These are phyloP conservation scores for Parazoanthus swiftii DNA, from an alignment of 92 coral and sea anemone species.

Conservation along the genomic window DNA sequence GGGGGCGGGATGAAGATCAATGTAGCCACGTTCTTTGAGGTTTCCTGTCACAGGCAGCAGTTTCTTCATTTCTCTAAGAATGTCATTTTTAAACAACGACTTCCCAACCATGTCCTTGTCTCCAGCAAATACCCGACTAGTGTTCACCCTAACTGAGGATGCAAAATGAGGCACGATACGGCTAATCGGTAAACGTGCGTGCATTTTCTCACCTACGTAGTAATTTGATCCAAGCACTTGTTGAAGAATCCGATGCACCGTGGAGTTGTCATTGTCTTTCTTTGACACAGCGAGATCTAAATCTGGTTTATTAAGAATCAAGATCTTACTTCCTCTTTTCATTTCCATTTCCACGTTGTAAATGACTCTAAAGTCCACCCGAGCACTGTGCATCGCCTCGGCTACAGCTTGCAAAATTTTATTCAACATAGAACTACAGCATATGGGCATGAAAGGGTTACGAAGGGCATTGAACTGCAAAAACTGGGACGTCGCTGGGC, in stretches of 20 bases:
- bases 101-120: slow-evolving; percentile 7
- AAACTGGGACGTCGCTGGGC: neutral
- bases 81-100: neutral
- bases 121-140: neutral
- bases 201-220: slow-evolving; percentile 42
- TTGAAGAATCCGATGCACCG: slow-evolving; percentile 26
- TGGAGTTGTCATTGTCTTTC: slow-evolving; percentile 34
- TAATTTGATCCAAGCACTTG: slow-evolving; percentile 1
- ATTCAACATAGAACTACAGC: slow-evolving; percentile 25
- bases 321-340: slow-evolving; percentile 16
- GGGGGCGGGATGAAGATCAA: slow-evolving; percentile 28
- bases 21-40: slow-evolving; percentile 32
- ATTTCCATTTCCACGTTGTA: slow-evolving; percentile 21
- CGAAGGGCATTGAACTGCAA: slow-evolving; percentile 9
- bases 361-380: slow-evolving; percentile 9
- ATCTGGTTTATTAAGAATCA: neutral
- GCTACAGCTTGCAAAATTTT: slow-evolving; percentile 19
- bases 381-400: neutral
- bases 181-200: slow-evolving; percentile 23
- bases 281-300: slow-evolving; percentile 27
- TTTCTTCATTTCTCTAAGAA: slow-evolving; percentile 27
- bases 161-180: slow-evolving; percentile 30
- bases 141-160: slow-evolving; percentile 19
- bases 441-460: slow-evolving; percentile 30
- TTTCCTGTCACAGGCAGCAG: slow-evolving; percentile 31